Conservation (phyloP, 2,888 invertebrate genomes). For the Apamea anceps region DNA sequence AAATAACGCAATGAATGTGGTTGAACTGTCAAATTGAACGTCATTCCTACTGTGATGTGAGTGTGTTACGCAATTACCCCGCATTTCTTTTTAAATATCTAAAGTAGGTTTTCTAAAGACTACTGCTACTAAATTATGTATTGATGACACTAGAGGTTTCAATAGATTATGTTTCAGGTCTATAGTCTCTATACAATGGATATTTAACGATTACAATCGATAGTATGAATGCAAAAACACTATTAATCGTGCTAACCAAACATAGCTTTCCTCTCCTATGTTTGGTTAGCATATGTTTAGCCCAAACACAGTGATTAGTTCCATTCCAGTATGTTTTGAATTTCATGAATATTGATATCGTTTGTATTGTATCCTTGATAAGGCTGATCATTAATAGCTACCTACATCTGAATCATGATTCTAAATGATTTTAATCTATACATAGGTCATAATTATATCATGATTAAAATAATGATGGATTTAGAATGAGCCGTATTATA, state of each 20-base stretch:
- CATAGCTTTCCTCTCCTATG: too few species aligned
- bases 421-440: not conserved
- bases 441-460: not conserved
- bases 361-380: slow-evolving; percentile 18
- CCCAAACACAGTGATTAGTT: not conserved
- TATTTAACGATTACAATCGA: not conserved
- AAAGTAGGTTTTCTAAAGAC: not conserved
- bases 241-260: not conserved
- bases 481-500: not conserved
- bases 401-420: slow-evolving; percentile 3
- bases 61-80: too few species aligned
- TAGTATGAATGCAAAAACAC: not conserved
- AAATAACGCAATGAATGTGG: too few species aligned
- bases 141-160: not conserved
- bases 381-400: slow-evolving; percentile 8
- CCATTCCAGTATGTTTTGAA: not conserved
- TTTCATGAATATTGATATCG: slow-evolving; percentile 5
- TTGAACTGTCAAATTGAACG: too few species aligned
- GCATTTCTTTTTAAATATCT: not conserved
- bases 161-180: not conserved
- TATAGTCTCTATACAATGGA: not conserved
- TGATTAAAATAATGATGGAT: not conserved
- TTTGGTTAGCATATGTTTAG: too few species aligned
- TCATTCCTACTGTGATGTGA: too few species aligned
- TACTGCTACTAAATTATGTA: not conserved